Percentiles rank a stretch among this genome's conserved stretches.
These are phyloP conservation scores for Acanthosepion lycidas DNA, from an alignment of 2,888 invertebrate species.

Conservation along the genomic window DNA sequence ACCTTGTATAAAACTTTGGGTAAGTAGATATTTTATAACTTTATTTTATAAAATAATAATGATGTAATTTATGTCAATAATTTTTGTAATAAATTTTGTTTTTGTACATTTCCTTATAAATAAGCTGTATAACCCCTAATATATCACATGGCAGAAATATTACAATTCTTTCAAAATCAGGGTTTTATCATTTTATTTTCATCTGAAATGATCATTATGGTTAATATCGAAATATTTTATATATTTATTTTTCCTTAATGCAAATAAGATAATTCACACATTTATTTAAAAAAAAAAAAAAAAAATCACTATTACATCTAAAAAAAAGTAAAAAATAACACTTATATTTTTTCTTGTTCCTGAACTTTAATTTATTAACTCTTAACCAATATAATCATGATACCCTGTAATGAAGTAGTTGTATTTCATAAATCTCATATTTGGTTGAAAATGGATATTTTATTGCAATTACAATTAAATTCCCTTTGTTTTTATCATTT, in stretches of 20 bases:
- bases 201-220: neutral
- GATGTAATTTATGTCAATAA: neutral
- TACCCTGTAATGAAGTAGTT: neutral
- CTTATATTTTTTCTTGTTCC: too few species aligned
- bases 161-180: neutral
- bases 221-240: neutral
- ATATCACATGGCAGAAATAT: neutral
- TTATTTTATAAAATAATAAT: neutral
- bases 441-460: neutral
- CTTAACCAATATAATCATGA: neutral
- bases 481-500: neutral
- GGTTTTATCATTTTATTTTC: neutral
- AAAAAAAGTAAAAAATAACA: neutral
- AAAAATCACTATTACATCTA: neutral
- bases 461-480: neutral
- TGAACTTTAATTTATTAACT: neutral
- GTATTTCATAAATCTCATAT: neutral
- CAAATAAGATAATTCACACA: too few species aligned
- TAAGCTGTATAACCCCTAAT: too few species aligned
- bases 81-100: too few species aligned
- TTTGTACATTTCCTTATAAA: too few species aligned
- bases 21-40: neutral
- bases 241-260: neutral
- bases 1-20: constrained; percentile 4
- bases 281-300: neutral